These are phyloP conservation scores for Hylaea fasciaria DNA, from an alignment of 2,888 invertebrate genomes.

Conservation along the genomic window DNA sequence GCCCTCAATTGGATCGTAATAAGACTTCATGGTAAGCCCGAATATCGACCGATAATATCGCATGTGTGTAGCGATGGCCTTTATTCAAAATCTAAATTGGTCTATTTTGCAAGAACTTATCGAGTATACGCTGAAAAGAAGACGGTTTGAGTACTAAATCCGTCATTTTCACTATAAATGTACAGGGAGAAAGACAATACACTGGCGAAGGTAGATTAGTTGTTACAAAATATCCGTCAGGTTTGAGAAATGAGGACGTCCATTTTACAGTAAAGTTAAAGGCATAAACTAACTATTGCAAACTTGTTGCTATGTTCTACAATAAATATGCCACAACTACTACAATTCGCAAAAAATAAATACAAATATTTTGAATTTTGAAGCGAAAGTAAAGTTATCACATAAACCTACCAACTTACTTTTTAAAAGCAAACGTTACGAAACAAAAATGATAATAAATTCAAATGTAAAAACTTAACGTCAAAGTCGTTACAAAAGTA, in stretches of 20 bases:
- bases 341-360: background rate
- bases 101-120: conserved; percentile 18
- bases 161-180: conserved; percentile 61
- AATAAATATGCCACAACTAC: background rate
- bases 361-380: too few species aligned
- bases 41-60: too few species aligned
- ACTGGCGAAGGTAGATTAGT: conserved; percentile 49
- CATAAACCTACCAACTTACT: background rate
- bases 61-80: too few species aligned
- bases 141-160: conserved; percentile 46
- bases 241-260: conserved; percentile 35
- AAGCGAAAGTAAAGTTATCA: too few species aligned
- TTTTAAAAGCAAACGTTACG: background rate
- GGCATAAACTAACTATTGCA: background rate
- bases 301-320: background rate
- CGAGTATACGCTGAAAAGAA: conserved; percentile 35
- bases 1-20: too few species aligned
- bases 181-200: conserved; percentile 83
- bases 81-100: conserved; percentile 2
- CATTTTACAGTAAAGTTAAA: conserved; percentile 30
- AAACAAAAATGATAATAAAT: background rate
- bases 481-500: conserved; percentile 8
- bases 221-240: conserved; percentile 38
- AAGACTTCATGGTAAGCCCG: too few species aligned
- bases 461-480: background rate